Conservation (phyloP, 1,140 invertebrate genomes). For the Cryptotermes secundus region DNA sequence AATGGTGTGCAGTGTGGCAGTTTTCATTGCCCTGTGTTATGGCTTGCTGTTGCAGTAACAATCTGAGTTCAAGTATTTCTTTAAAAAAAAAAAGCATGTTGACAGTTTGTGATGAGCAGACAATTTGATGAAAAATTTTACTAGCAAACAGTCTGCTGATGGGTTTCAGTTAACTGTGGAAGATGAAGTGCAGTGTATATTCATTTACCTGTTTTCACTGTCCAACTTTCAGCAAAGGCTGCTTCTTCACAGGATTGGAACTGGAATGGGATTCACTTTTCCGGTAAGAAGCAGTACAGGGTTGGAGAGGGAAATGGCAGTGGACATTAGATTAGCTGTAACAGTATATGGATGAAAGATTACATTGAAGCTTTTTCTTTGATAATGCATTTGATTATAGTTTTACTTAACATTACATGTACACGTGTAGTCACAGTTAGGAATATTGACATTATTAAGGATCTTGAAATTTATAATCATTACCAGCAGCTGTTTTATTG, state of each 20-base stretch:
- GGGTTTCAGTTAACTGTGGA: not conserved
- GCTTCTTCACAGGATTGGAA: slow-evolving; percentile 35
- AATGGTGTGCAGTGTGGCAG: no score
- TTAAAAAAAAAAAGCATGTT: no score
- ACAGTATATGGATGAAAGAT: not conserved
- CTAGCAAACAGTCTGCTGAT: not conserved
- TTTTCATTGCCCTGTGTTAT: no score
- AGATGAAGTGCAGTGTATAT: slow-evolving; percentile 6
- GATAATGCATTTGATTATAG: not conserved
- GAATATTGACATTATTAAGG: no score
- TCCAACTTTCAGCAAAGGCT: slow-evolving; percentile 34
- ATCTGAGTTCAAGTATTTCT: no score
- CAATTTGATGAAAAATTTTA: not conserved
- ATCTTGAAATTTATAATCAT: no score
- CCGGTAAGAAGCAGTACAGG: slow-evolving; percentile 32
- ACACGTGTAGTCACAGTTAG: not conserved
- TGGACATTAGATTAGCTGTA: slow-evolving; percentile 10
- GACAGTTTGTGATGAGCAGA: no score
- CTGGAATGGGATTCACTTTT: slow-evolving; percentile 37
- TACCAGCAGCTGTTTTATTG: no score
- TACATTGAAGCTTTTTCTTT: not conserved
- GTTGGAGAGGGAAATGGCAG: slow-evolving; percentile 3
- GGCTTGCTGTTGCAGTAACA: no score
- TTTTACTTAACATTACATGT: not conserved
- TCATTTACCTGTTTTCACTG: slow-evolving; percentile 25